Base-by-base conservation (phyloP, 2,888 invertebrate species). In the Sicus ferrugineus region DNA sequence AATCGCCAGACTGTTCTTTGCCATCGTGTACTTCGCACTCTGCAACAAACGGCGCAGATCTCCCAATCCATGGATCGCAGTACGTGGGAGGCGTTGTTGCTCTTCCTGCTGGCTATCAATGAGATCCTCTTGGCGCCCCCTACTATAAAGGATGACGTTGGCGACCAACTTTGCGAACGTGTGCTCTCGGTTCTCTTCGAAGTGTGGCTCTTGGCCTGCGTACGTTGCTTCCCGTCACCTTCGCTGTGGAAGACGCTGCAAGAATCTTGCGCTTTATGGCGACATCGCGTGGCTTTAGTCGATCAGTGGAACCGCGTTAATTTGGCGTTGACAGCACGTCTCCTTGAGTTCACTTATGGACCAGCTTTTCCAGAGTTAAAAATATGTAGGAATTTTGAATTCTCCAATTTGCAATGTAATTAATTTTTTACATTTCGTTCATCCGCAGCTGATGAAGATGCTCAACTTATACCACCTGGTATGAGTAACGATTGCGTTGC, bases 301-400 rank as follows among this genome's bases (percentile, higher is more conserved):
- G 94, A 95, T 83, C 97, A 98, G 81, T 97, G 97, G 97, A 94
- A 96, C 86, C 90, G 96, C 73, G 94, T 96, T 38, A 97, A 96
- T 84, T 88, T 96, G 62, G 93, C 94, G 1, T 88, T 98, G 70
- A 97, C 97, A 0, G 92, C 95, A 1, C 88, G 93, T 54, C 88
- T 97, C 63, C 87, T 97, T 23, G 88, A 90, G 73, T 93, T 96
- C 80, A 94, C 96, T 90, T 97, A 96, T 86, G 97, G 96, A 0
- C 90, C 94, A 7, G 87, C 89, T 70, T 94, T 93, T 87, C 93
- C 94, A 0, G 91, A 90, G 77, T 86, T 94, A 77, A 93, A 93
- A 81, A 90, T 93, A 79, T 90, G 93, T 93, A 81, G 84, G 89
- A 11, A 52, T 31, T 21, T 63, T 68, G 46, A 46, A 42, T 70